Base-by-base conservation (phyloP, 92 coral and sea anemone species). In the Heteractis magnifica region DNA sequence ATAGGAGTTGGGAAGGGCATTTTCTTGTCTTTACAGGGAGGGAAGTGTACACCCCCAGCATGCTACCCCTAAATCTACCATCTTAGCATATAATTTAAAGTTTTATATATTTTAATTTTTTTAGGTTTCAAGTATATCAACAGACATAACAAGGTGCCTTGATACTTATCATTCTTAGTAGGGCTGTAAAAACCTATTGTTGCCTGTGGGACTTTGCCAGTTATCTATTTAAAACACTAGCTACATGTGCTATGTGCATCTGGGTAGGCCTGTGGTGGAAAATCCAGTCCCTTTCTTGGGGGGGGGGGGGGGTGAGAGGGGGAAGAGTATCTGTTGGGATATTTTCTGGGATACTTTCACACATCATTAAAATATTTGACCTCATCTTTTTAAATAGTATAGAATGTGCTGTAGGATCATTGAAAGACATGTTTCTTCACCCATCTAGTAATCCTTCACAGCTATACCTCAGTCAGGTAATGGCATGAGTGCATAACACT, bases 351-450 rank as follows among this genome's bases (percentile, higher is more conserved):
- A 12, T 62, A 9, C 26, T 6, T 62, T 9, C 6, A 4, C 8
- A 6, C 5, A 15, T 2, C 18, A n/a, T 62, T 18, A 20, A 62
- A 4, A 62, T 9, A 3, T 10, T 49, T 18, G 4, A 8, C 48
- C 7, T 49, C 70, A 19, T 59, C 3, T 44, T 72, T 16, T 50
- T 23, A 59, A 80, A 20, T 82, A 93, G 99, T 86, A 94, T 91
- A 19, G 99, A 94, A 84, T 93, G 92, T 94, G 97, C 93, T 18
- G 94, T 92, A 81, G 96, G 96, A 10, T 96, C 98, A 19, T 65
- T 96, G 70, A 96, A 94, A 77, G 91, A 96, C 79, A 90, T 96
- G 94, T 90, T 92, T 74, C 71, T 88, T 4, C 91, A 92, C 79
- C 91, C 94, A 14, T 74, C 89, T 62, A 89, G 88, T n/a, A 89